Conservation (phyloP, 2,113 vertebrate species). For the Brachionichthys hirsutus region DNA sequence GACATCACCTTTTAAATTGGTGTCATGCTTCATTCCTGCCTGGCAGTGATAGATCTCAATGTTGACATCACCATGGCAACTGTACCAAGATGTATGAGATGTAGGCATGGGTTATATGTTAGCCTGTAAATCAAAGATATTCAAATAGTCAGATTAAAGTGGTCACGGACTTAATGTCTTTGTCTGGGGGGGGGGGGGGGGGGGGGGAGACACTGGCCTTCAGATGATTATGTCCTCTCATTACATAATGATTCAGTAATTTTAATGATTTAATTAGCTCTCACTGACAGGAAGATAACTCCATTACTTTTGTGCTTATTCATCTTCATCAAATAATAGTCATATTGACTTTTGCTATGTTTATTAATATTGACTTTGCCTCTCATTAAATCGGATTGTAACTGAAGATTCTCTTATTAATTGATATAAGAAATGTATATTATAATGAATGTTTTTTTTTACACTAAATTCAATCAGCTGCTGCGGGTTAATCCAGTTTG, state of each 20-base stretch:
- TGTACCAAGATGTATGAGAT: slow-evolving; percentile 46
- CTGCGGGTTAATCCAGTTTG: background rate
- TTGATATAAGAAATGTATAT: slow-evolving; percentile 15
- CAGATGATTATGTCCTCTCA: slow-evolving; percentile 63
- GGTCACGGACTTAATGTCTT: slow-evolving; percentile 59
- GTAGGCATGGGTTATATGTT: slow-evolving; percentile 43
- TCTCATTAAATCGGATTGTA: slow-evolving; percentile 46
- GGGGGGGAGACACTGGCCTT: slow-evolving; percentile 51
- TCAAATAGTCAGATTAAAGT: slow-evolving; percentile 59
- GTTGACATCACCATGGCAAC: slow-evolving; percentile 68
- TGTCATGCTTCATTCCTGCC: slow-evolving; percentile 72
- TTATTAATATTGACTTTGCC: slow-evolving; percentile 51
- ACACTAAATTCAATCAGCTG: slow-evolving; percentile 27
- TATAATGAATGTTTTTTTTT: slow-evolving; percentile 44
- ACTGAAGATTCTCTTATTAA: slow-evolving; percentile 41
- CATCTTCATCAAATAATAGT: slow-evolving; percentile 42
- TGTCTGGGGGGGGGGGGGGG: slow-evolving; percentile 48
- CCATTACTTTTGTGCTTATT: slow-evolving; percentile 23
- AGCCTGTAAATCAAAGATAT: slow-evolving; percentile 64
- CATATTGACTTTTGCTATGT: slow-evolving; percentile 23
- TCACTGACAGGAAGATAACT: slow-evolving; percentile 28
- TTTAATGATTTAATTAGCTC: slow-evolving; percentile 64
- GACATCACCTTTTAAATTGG: slow-evolving; percentile 79
- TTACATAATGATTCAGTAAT: slow-evolving; percentile 69
- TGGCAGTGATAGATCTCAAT: slow-evolving; percentile 69